phyloP scores from a whole-genome alignment of 2,113 vertebrate genomes.

The Synodontis membranacea region DNA sequence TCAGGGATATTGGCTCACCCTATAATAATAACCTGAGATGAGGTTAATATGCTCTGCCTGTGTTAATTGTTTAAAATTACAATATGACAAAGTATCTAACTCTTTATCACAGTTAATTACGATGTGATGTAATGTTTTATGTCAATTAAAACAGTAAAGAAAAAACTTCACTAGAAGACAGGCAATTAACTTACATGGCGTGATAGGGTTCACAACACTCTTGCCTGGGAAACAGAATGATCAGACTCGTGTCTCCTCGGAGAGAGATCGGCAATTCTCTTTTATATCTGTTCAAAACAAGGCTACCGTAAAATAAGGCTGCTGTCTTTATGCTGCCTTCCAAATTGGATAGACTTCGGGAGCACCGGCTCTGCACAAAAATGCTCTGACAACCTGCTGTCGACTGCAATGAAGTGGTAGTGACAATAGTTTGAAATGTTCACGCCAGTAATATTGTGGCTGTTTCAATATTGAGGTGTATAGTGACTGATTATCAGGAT shows the following conservation, averaged over 20 bases:
- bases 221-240: not conserved
- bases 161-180: not conserved
- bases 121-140: not conserved
- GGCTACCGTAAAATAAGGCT: not conserved
- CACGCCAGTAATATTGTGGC: not conserved
- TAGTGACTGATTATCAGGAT: not conserved
- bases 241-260: not conserved
- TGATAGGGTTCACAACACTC: not conserved
- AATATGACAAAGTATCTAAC: not conserved
- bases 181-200: not conserved
- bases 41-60: not conserved
- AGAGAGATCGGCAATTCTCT: not conserved
- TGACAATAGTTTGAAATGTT: not conserved
- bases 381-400: not conserved
- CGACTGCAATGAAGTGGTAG: not conserved
- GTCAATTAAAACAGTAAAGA: not conserved
- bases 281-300: not conserved
- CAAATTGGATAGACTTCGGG: not conserved
- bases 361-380: not conserved
- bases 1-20: not conserved
- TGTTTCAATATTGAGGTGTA: not conserved
- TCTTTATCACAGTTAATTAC: not conserved
- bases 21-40: slow-evolving; percentile 1
- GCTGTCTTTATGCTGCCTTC: not conserved
- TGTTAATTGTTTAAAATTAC: not conserved